Evolutionary conservation across 35 echinoderm and acorn worm species (phyloP).

Genomic region (Anneissia japonica): DNA sequence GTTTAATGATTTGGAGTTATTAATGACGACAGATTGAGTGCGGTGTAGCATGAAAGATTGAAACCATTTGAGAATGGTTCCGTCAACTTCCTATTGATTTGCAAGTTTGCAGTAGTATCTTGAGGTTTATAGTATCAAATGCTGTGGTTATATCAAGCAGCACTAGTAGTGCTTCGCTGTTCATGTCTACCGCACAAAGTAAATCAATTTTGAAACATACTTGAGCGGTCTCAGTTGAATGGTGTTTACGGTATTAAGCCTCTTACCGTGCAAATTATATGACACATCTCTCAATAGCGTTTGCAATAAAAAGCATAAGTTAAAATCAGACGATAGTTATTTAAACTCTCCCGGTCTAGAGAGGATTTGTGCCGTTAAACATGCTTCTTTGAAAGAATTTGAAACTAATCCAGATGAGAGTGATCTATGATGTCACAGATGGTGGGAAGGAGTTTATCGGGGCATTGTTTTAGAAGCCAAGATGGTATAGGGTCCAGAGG

Average conservation of each 20-base stretch:
- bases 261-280: not conserved
- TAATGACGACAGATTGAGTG: not conserved
- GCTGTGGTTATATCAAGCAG: not conserved
- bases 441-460: not conserved
- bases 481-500: not conserved
- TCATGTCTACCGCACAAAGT: not conserved
- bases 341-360: not conserved
- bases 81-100: constrained; percentile 30
- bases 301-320: not conserved
- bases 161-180: not conserved
- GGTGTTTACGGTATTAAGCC: not conserved
- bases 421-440: not conserved
- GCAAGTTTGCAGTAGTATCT: not conserved
- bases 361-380: not conserved
- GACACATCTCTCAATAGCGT: not conserved
- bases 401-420: not conserved
- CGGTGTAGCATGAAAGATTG: constrained; percentile 27
- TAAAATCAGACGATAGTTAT: not conserved
- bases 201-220: not conserved
- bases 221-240: not conserved
- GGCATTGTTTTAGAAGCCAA: not conserved
- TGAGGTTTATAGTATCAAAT: not conserved
- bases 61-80: constrained; percentile 38
- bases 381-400: not conserved
- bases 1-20: not conserved